Evolutionary conservation across 2,113 vertebrate genomes (phyloP).

Genomic region (Percina caprodes): DNA sequence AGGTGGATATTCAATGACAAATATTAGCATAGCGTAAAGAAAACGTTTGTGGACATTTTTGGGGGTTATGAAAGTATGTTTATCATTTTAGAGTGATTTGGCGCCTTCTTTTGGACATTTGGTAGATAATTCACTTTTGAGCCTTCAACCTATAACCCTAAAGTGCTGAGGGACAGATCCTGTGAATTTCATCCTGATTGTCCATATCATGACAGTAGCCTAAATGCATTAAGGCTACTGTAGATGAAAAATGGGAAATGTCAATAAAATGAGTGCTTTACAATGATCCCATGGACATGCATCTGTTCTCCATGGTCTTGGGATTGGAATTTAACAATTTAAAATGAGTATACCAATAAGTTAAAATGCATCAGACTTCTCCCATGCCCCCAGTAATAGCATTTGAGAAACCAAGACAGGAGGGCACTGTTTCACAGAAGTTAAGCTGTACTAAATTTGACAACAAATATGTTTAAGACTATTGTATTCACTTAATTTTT

Average conservation of each 20-base stretch:
- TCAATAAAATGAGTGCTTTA: not conserved
- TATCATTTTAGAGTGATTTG: not conserved
- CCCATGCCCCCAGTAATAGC: not conserved
- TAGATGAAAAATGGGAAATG: not conserved
- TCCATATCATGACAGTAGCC: not conserved
- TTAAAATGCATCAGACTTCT: not conserved
- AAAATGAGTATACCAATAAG: not conserved
- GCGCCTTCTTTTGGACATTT: not conserved
- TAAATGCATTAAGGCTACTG: not conserved
- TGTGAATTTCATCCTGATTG: not conserved
- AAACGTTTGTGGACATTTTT: not conserved
- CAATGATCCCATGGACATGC: not conserved
- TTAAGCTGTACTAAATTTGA: not conserved
- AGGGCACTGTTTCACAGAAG: not conserved
- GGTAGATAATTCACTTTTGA: not conserved
- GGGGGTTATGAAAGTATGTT: not conserved
- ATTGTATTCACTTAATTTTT: not conserved
- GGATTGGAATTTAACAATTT: not conserved
- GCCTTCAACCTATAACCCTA: not conserved
- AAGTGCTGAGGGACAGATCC: no score
- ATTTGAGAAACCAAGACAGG: not conserved
- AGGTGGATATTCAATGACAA: not conserved
- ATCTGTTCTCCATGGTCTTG: not conserved
- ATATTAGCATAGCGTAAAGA: not conserved
- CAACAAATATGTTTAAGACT: conserved; percentile 4